Conservation (phyloP, 2,888 invertebrate species). For the Mythimna albipuncta region DNA sequence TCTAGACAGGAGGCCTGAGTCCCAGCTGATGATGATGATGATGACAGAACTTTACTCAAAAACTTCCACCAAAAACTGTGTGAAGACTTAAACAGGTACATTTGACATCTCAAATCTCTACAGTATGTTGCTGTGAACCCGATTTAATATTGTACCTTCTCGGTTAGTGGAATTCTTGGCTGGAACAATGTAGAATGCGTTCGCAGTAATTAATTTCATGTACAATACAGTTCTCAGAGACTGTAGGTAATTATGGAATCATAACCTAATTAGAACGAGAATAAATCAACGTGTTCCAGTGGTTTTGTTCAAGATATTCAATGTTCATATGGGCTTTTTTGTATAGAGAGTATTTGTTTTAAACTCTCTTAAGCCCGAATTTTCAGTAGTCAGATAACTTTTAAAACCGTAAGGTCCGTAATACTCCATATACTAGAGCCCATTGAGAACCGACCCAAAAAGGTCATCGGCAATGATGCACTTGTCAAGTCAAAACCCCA, state of each 20-base stretch:
- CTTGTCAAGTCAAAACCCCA: too few species aligned
- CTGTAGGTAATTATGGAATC: constrained; percentile 29
- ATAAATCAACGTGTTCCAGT: constrained; percentile 16
- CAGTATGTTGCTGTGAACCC: not conserved
- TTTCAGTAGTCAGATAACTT: too few species aligned
- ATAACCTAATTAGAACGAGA: constrained; percentile 32
- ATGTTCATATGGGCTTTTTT: not conserved
- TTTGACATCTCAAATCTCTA: not conserved
- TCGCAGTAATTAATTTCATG: constrained; percentile 48
- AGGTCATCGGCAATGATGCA: too few species aligned
- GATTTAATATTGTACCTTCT: constrained; percentile 32
- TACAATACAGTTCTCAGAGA: constrained; percentile 30
- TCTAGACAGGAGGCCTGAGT: too few species aligned
- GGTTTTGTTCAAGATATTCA: constrained; percentile 11
- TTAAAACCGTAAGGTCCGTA: too few species aligned
- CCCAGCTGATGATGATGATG: too few species aligned
- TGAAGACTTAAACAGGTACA: not conserved
- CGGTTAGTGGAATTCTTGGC: constrained; percentile 26
- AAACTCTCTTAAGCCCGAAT: too few species aligned
- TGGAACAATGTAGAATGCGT: constrained; percentile 51
- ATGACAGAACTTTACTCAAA: too few species aligned
- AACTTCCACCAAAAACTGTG: too few species aligned
- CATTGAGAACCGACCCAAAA: too few species aligned
- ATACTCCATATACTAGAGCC: too few species aligned
- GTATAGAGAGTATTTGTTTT: not conserved